phyloP scores from a whole-genome alignment of 2,113 vertebrate species.

The Eurypyga helias region DNA sequence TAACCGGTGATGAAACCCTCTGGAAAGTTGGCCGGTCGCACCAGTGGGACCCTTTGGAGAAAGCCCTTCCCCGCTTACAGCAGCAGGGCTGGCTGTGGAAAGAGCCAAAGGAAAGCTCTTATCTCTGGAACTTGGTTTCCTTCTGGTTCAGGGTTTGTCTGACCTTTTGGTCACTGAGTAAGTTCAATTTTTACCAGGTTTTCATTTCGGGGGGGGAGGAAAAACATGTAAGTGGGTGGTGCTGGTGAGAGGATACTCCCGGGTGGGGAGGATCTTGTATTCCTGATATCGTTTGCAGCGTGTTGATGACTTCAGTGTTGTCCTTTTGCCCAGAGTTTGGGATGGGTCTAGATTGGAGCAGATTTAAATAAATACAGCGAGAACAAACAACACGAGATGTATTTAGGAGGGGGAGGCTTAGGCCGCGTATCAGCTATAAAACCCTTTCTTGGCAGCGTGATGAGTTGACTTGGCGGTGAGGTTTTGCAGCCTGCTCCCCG shows the following conservation, averaged over 20 bases:
- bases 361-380: neutral
- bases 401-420: neutral
- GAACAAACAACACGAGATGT: neutral
- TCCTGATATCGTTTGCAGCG: neutral
- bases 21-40: neutral
- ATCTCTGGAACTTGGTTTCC: slow-evolving; percentile 36
- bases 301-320: slow-evolving; percentile 24
- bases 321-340: slow-evolving; percentile 25
- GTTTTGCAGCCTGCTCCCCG: neutral
- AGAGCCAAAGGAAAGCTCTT: neutral
- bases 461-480: neutral
- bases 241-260: slow-evolving; percentile 19
- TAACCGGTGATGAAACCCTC: neutral
- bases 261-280: neutral
- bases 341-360: slow-evolving; percentile 41
- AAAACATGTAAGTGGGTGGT: slow-evolving; percentile 2
- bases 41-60: neutral
- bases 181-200: slow-evolving; percentile 1
- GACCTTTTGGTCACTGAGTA: slow-evolving; percentile 38
- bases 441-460: neutral
- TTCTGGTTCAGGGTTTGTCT: slow-evolving; percentile 41
- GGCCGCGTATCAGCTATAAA: neutral
- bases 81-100: neutral
- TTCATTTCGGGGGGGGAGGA: neutral
- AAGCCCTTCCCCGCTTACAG: neutral